A percentile compares a stretch with the other conserved stretches of the same genome.
Evolutionary conservation across 1,140 invertebrate species (phyloP).

Genomic region (Atta colombica): DNA sequence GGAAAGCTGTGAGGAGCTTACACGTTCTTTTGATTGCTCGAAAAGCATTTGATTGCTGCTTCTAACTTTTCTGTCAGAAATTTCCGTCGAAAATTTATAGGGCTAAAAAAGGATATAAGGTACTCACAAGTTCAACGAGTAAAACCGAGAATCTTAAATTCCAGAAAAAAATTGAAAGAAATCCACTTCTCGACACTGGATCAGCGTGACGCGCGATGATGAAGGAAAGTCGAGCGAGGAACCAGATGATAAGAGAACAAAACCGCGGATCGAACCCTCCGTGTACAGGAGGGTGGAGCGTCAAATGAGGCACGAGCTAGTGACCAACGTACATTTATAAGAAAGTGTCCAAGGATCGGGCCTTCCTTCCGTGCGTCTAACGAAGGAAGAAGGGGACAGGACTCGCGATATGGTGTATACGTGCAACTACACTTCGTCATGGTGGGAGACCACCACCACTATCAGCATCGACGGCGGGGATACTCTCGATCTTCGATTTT

Average conservation of each 20-base stretch:
- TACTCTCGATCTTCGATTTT: constrained; percentile 78
- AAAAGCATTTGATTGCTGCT: background rate
- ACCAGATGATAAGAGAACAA: background rate
- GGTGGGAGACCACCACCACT: constrained; percentile 61
- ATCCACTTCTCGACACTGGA: background rate
- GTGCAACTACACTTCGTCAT: background rate
- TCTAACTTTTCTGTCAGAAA: background rate
- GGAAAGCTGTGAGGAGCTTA: background rate
- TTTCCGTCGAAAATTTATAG: background rate
- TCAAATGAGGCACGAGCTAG: constrained; percentile 78
- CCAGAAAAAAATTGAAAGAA: background rate
- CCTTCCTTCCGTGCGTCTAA: constrained; percentile 76
- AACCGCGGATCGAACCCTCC: constrained; percentile 46
- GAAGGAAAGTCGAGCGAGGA: background rate
- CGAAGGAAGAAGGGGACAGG: constrained; percentile 72
- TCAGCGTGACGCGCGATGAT: background rate
- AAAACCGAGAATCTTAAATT: background rate
- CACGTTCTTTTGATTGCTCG: background rate
- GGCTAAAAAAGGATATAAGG: background rate
- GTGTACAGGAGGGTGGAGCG: constrained; percentile 75
- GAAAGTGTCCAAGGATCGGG: constrained; percentile 83
- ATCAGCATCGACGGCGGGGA: background rate
- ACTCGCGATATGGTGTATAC: constrained; percentile 38
- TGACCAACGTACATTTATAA: constrained; percentile 84
- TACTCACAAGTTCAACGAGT: constrained; percentile 20